A percentile compares a stretch with the other conserved stretches of the same genome.
phyloP scores from a whole-genome alignment of 2,888 invertebrate species.

The Caenorhabditis sulstoni region DNA sequence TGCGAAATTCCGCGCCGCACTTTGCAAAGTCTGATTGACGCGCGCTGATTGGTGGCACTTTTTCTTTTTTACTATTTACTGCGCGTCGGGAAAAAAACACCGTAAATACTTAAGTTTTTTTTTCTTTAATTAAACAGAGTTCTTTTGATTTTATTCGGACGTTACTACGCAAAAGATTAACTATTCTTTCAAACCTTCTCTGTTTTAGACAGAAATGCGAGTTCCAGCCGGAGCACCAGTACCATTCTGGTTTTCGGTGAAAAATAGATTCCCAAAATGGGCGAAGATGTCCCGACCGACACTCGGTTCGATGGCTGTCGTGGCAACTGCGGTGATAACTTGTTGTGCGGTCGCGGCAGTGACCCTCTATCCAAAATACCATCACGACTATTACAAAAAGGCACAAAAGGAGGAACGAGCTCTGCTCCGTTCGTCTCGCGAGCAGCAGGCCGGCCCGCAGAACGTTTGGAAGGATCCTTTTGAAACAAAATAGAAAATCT shows the following conservation, averaged over 20 bases:
- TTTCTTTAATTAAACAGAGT: too few relatives aligned
- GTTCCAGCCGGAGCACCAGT: conserved; percentile 75
- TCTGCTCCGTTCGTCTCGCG: conserved; percentile 65
- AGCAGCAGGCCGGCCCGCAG: conserved; percentile 72
- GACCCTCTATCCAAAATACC: conserved; percentile 71
- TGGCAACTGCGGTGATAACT: conserved; percentile 66
- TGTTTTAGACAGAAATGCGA: conserved; percentile 62
- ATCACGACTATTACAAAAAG: conserved; percentile 73
- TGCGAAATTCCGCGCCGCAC: too few relatives aligned
- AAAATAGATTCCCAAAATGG: conserved; percentile 67
- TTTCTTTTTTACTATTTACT: too few relatives aligned
- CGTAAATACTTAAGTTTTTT: too few relatives aligned
- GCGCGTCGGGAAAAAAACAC: too few relatives aligned
- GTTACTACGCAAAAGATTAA: too few relatives aligned
- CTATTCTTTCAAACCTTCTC: neutral
- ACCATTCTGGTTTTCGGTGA: conserved; percentile 71
- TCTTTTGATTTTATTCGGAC: too few relatives aligned
- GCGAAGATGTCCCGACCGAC: conserved; percentile 59
- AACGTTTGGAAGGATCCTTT: conserved; percentile 76
- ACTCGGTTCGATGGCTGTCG: conserved; percentile 74
- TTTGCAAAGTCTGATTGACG: too few relatives aligned
- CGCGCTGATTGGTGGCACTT: too few relatives aligned
- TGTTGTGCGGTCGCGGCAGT: conserved; percentile 71
- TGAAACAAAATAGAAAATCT: conserved; percentile 58
- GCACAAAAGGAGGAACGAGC: conserved; percentile 74